Conservation (phyloP, 1,140 invertebrate genomes). For the Bombus balteatus region DNA sequence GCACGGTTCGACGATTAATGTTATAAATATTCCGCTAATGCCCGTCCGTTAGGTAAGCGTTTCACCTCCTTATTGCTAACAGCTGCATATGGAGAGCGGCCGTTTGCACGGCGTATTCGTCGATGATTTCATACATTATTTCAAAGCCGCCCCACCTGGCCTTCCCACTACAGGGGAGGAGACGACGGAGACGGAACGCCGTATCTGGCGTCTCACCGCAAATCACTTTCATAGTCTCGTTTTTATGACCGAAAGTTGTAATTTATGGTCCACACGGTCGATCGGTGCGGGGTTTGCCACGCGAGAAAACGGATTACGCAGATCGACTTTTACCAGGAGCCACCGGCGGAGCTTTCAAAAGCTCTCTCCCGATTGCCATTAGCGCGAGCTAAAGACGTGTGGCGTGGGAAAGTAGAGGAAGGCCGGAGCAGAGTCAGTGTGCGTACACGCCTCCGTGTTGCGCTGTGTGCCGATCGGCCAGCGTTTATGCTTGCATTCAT, state of each 20-base stretch:
- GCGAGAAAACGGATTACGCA: slow-evolving; percentile 52
- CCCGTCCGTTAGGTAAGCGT: slow-evolving; percentile 53
- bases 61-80: slow-evolving; percentile 53
- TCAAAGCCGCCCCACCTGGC: slow-evolving; percentile 26
- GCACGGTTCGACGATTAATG: slow-evolving; percentile 66
- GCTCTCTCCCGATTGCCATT: slow-evolving; percentile 57
- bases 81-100: slow-evolving; percentile 43
- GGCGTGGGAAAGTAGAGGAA: slow-evolving; percentile 59
- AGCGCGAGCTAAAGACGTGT: slow-evolving; percentile 49
- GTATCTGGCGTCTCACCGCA: slow-evolving; percentile 58
- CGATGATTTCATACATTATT: slow-evolving; percentile 61
- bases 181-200: neutral
- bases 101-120: slow-evolving; percentile 14
- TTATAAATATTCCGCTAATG: slow-evolving; percentile 70
- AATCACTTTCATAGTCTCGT: slow-evolving; percentile 73
- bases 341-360: slow-evolving; percentile 52
- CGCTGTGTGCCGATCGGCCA: neutral
- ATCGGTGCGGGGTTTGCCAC: slow-evolving; percentile 52
- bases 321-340: slow-evolving; percentile 23
- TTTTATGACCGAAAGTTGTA: slow-evolving; percentile 73
- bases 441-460: slow-evolving; percentile 19
- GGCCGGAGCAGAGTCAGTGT: neutral
- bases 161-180: neutral
- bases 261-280: slow-evolving; percentile 60
- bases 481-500: slow-evolving; percentile 22